Conservation (phyloP, 2,797 vertebrate genomes). For the Xyrichtys novacula region DNA sequence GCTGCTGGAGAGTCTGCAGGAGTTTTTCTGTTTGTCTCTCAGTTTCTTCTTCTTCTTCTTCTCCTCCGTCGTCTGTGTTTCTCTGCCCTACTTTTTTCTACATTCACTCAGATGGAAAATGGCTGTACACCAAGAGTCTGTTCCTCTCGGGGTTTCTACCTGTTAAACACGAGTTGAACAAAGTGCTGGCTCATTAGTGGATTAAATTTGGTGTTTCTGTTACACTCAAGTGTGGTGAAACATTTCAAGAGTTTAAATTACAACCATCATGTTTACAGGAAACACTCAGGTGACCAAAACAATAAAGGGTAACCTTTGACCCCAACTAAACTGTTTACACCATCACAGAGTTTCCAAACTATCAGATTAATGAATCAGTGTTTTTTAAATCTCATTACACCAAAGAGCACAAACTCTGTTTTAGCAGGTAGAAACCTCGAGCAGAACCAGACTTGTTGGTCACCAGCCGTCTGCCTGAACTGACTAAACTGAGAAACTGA, state of each 20-base stretch:
- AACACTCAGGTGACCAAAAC: conserved; percentile 50
- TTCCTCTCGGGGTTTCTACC: not conserved
- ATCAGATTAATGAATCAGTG: too few species aligned
- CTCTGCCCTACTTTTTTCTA: not conserved
- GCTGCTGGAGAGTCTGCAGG: conserved; percentile 16
- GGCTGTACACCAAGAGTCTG: not conserved
- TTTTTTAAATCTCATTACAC: too few species aligned
- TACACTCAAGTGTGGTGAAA: too few species aligned
- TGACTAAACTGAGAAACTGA: too few species aligned
- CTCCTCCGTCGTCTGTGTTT: too few species aligned
- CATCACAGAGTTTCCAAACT: not conserved
- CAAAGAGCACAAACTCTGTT: too few species aligned
- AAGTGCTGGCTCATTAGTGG: not conserved
- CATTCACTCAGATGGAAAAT: not conserved
- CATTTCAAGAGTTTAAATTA: conserved; percentile 15
- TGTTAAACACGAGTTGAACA: not conserved
- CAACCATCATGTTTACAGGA: conserved; percentile 28
- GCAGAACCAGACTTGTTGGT: too few species aligned
- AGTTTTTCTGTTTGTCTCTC: not conserved
- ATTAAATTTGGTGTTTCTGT: too few species aligned
- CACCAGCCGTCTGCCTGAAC: too few species aligned
- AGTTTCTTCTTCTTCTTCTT: not conserved
- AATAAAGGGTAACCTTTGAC: conserved; percentile 48
- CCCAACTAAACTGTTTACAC: conserved; percentile 17
- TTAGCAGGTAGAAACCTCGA: too few species aligned